These are phyloP conservation scores for Erebia aethiops DNA, from an alignment of 2,888 invertebrate species.

Conservation along the genomic window DNA sequence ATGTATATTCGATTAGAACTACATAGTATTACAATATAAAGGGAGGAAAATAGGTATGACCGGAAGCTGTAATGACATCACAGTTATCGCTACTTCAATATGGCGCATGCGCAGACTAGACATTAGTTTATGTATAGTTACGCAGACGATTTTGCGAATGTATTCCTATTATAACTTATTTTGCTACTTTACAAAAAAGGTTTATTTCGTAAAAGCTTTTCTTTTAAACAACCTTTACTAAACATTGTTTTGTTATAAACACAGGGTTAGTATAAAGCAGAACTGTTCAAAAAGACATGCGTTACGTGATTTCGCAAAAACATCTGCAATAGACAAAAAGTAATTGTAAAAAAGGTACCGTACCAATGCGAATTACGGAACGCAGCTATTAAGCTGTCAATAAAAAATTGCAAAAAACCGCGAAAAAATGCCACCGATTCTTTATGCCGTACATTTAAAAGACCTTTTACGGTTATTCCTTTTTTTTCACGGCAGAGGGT, in stretches of 20 bases:
- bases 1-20: not conserved
- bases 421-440: constrained; percentile 59
- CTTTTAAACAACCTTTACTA: constrained; percentile 7
- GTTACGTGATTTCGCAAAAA: constrained; percentile 49
- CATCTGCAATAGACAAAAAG: constrained; percentile 67
- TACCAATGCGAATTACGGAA: constrained; percentile 58
- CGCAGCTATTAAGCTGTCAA: constrained; percentile 62
- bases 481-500: constrained; percentile 54
- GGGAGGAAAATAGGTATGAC: constrained; percentile 15
- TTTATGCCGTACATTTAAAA: constrained; percentile 49
- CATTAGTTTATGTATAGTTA: not conserved
- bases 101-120: constrained; percentile 32
- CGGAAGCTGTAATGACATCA: constrained; percentile 34
- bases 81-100: constrained; percentile 21
- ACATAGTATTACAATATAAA: not conserved
- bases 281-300: constrained; percentile 12
- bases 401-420: constrained; percentile 63
- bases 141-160: no score
- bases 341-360: constrained; percentile 52
- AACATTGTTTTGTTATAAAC: constrained; percentile 23
- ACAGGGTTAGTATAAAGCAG: constrained; percentile 19
- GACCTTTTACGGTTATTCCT: constrained; percentile 64
- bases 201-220: constrained; percentile 9
- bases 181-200: not conserved
- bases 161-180: not conserved